A percentile compares a stretch with the other conserved stretches of the same genome.
Evolutionary conservation across 2,888 invertebrate genomes (phyloP).

Genomic region (Volucella inanis): DNA sequence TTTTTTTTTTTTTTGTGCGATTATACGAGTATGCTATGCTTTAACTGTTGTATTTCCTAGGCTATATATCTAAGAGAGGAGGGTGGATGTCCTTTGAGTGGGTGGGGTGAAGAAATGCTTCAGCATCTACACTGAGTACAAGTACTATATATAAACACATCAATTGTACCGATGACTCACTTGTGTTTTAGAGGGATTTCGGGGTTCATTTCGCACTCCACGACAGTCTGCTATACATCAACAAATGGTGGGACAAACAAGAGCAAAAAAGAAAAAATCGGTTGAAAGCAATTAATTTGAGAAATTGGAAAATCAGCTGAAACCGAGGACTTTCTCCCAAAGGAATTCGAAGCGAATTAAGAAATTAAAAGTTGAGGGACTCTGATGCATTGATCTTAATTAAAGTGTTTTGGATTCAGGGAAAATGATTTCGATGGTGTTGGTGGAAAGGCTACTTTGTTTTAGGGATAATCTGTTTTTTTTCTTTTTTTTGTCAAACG

Average conservation of each 20-base stretch:
- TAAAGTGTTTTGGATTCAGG: slow-evolving; percentile 48
- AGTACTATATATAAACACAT: slow-evolving; percentile 46
- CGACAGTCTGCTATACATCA: slow-evolving; percentile 57
- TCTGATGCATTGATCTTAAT: slow-evolving; percentile 59
- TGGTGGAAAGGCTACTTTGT: background rate
- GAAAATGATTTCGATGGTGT: background rate
- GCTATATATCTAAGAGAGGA: slow-evolving; percentile 29
- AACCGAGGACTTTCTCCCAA: slow-evolving; percentile 45
- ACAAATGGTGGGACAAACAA: slow-evolving; percentile 11
- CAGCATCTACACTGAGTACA: slow-evolving; percentile 10
- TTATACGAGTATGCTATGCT: slow-evolving; percentile 52
- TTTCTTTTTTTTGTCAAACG: background rate
- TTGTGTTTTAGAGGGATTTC: slow-evolving; percentile 16
- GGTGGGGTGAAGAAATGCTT: slow-evolving; percentile 47
- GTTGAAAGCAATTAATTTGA: slow-evolving; percentile 69
- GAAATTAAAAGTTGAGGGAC: slow-evolving; percentile 62
- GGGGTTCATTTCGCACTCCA: slow-evolving; percentile 31
- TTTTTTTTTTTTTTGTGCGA: slow-evolving; percentile 40
- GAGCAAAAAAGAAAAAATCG: slow-evolving; percentile 1
- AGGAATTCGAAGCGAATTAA: slow-evolving; percentile 63
- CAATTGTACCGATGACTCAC: slow-evolving; percentile 67
- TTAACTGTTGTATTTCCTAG: slow-evolving; percentile 54
- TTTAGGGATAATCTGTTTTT: slow-evolving; percentile 29
- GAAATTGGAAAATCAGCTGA: slow-evolving; percentile 71
- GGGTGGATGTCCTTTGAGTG: slow-evolving; percentile 15